Conservation (phyloP, 1,140 invertebrate genomes). For the Halesus radiatus region DNA sequence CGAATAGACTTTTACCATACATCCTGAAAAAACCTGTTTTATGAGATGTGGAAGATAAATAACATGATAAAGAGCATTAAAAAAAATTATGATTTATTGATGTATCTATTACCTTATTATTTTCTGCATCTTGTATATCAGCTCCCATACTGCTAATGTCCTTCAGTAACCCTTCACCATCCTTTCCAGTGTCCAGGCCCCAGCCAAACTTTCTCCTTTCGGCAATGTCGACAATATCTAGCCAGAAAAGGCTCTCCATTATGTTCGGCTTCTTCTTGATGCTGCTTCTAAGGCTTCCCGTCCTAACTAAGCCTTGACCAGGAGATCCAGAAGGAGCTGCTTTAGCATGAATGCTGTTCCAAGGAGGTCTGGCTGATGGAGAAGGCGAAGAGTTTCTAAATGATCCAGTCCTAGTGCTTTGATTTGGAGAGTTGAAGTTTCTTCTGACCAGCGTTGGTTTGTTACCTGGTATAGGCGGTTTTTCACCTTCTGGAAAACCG, state of each 20-base stretch:
- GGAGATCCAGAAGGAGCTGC: constrained; percentile 60
- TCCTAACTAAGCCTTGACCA: constrained; percentile 62
- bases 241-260: constrained; percentile 66
- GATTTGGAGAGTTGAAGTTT: constrained; percentile 58
- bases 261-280: constrained; percentile 60
- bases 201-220: constrained; percentile 68
- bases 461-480: constrained; percentile 33
- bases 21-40: too few species aligned
- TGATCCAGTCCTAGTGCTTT: constrained; percentile 46
- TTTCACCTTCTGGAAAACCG: constrained; percentile 23
- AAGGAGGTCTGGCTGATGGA: constrained; percentile 64
- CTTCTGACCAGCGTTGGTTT: constrained; percentile 61
- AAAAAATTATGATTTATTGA: too few species aligned
- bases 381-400: constrained; percentile 42
- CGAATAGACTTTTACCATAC: neutral
- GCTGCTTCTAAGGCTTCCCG: constrained; percentile 65
- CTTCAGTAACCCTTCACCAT: constrained; percentile 66
- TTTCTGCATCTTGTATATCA: neutral
- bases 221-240: constrained; percentile 71
- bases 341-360: constrained; percentile 68
- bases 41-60: too few species aligned
- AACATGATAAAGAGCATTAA: too few species aligned
- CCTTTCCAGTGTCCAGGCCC: constrained; percentile 64
- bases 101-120: neutral
- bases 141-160: constrained; percentile 60